Evolutionary conservation across 1,140 invertebrate species (phyloP), one percentile per base, ranked within the genome.

Genomic region (Uloborus diversus): DNA sequence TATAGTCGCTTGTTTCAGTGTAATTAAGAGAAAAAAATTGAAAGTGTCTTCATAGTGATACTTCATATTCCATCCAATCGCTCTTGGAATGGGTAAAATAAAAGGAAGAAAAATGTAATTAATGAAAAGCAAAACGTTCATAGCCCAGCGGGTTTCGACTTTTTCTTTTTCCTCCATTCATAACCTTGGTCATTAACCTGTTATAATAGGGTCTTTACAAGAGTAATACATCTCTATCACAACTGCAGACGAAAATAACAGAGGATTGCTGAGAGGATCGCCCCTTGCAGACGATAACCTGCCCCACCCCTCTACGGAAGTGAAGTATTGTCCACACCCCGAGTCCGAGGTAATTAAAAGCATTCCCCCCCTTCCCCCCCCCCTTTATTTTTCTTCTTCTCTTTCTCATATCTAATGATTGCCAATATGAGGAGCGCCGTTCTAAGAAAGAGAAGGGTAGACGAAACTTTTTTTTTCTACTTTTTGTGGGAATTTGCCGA

Each of bases 181-280:
- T 25, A 14, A 4, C 37, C 20, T 68, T 68, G 64, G 64, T 68
- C 64, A 68, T 68, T 68, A 68, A 47, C 64, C 64, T 35, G 51
- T 68, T 68, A 68, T 49, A 51, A 68, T 49, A 51, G 37, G n/a
- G 37, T 68, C 42, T 27, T 17, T 37, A 25, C n/a, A 14, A n/a
- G 42, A 28, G 42, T 47, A 28, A 68, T 68, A 68, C 51, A 68
- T 68, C 64, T 68, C 42, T 23, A 68, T 68, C 64, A 51, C 23
- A 51, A 51, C 61, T n/a, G n/a, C 35, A 27, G 61, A 35, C 35
- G n/a, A 37, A 42, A 25, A 64, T 42, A 25, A 23, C 42, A 37
- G 32, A 32, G 35, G n/a, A 42, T 64, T 37, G 28, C 20, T n/a
- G n/a, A 64, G 42, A 64, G 23, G 32, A 35, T 37, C 32, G 33